phyloP scores from a whole-genome alignment of 2,113 vertebrate species.

The Machaerirhynchus nigripectus region DNA sequence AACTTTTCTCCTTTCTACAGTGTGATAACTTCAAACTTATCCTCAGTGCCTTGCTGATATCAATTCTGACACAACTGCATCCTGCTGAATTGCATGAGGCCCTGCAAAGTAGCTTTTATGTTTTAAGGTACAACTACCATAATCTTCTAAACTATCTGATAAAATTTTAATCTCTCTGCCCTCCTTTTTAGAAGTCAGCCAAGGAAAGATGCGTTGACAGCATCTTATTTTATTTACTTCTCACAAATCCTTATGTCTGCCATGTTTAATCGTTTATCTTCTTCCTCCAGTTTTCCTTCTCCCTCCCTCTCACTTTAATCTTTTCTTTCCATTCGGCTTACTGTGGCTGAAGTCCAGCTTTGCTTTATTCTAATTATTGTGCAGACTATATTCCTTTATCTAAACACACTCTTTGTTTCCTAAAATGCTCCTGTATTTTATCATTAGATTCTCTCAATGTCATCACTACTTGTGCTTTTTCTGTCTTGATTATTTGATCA shows the following conservation, averaged over 20 bases:
- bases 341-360: neutral
- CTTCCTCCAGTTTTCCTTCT: slow-evolving; percentile 11
- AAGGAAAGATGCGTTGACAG: slow-evolving; percentile 32
- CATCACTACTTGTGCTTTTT: slow-evolving; percentile 21
- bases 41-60: neutral
- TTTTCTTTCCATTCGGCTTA: slow-evolving; percentile 8
- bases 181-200: slow-evolving; percentile 28
- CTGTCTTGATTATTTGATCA: slow-evolving; percentile 60
- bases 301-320: neutral
- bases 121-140: slow-evolving; percentile 41
- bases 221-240: slow-evolving; percentile 31
- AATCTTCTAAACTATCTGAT: slow-evolving; percentile 44
- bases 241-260: slow-evolving; percentile 8
- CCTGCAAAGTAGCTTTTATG: slow-evolving; percentile 38
- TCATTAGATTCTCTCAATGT: slow-evolving; percentile 13
- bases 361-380: slow-evolving; percentile 21
- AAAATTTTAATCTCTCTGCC: slow-evolving; percentile 53
- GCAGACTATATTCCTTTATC: neutral
- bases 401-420: neutral
- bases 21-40: slow-evolving; percentile 19
- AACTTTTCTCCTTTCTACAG: neutral
- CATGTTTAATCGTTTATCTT: slow-evolving; percentile 34
- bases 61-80: slow-evolving; percentile 1
- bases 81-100: slow-evolving; percentile 8
- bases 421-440: slow-evolving; percentile 36